phyloP scores from a whole-genome alignment of 2,113 vertebrate species.

The Sylvietta virens region DNA sequence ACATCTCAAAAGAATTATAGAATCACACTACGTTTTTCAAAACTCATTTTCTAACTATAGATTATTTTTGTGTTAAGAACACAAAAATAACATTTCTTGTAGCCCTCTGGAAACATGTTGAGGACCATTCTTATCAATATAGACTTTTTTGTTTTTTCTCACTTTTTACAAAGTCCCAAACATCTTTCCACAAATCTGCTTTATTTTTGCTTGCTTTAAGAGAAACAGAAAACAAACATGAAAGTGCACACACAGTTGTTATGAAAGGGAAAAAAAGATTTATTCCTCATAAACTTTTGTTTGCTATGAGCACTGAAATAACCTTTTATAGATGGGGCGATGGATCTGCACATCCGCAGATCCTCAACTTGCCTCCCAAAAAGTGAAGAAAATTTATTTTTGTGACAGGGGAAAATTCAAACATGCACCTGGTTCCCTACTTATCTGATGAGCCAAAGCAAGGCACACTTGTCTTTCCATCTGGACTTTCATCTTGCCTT shows the following conservation, averaged over 20 bases:
- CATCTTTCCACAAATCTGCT: not conserved
- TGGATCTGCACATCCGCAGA: not conserved
- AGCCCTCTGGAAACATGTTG: not conserved
- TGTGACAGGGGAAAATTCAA: constrained; percentile 15
- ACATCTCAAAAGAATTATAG: not conserved
- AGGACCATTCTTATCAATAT: not conserved
- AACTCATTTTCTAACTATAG: not conserved
- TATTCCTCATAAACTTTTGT: not conserved
- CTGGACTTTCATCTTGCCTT: constrained; percentile 57
- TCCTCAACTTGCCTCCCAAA: not conserved
- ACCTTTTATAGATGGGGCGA: not conserved
- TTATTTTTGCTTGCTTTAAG: constrained; percentile 23
- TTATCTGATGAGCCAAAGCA: constrained; percentile 40
- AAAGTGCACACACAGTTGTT: not conserved
- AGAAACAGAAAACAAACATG: not conserved
- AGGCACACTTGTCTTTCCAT: constrained; percentile 43
- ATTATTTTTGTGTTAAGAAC: not conserved
- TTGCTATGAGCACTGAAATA: not conserved
- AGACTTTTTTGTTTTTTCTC: not conserved
- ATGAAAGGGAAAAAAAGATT: not conserved
- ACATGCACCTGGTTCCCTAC: not conserved
- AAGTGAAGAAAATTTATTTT: not conserved
- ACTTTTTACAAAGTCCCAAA: not conserved
- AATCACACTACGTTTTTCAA: not conserved
- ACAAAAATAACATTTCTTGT: not conserved